Conservation (phyloP, 1,140 invertebrate genomes). For the Drosophila pectinifera region DNA sequence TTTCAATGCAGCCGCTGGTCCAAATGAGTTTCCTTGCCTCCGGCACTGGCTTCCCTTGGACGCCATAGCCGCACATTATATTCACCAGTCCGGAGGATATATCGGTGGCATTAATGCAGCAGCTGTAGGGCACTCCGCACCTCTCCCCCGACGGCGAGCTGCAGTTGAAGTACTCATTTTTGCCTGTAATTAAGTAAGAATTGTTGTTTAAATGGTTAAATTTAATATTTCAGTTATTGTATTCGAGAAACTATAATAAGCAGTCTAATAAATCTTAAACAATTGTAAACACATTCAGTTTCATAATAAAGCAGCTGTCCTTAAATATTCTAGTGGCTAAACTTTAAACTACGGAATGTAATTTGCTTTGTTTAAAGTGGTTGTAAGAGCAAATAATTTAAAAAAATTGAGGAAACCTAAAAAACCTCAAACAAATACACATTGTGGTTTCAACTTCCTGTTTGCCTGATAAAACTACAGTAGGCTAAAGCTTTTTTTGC, state of each 20-base stretch:
- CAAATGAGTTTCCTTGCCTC: slow-evolving; percentile 94
- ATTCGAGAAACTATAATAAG: no score
- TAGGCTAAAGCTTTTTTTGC: neutral
- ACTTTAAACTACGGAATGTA: no score
- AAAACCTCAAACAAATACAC: neutral
- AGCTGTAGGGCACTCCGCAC: slow-evolving; percentile 97
- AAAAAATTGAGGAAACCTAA: neutral
- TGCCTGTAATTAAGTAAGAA: slow-evolving; percentile 78
- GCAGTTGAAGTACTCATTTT: slow-evolving; percentile 98
- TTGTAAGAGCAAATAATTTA: neutral
- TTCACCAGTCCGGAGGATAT: slow-evolving; percentile 94
- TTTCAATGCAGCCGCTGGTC: slow-evolving; percentile 95
- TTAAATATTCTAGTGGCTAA: neutral
- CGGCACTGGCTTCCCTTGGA: slow-evolving; percentile 92
- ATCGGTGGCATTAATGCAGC: slow-evolving; percentile 95
- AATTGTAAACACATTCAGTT: no score
- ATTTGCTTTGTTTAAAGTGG: neutral
- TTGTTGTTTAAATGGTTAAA: neutral
- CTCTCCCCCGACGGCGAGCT: slow-evolving; percentile 93
- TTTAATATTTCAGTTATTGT: neutral
- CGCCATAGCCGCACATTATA: slow-evolving; percentile 96
- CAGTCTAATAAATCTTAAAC: no score
- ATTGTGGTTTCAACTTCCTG: neutral
- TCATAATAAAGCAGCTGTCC: no score
- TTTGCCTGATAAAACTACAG: slow-evolving; percentile 6